Evolutionary conservation across 92 coral and sea anemone species (phyloP).

Genomic region (Zoanthus sociatus): DNA sequence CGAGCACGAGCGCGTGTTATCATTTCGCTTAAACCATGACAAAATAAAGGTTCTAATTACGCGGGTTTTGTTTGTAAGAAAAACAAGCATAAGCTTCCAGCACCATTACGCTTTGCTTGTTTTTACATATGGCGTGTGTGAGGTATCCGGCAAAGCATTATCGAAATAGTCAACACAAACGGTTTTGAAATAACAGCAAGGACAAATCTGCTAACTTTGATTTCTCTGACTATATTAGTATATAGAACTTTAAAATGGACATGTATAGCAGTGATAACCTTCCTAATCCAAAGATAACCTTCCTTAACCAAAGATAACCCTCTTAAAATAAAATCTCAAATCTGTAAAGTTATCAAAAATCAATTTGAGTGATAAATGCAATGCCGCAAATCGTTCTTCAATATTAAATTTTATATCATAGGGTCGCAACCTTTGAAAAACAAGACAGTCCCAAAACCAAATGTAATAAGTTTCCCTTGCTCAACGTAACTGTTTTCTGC

Average conservation of each 20-base stretch:
- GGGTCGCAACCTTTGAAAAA: slow-evolving; percentile 2
- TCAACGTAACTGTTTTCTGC: neutral
- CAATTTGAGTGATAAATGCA: slow-evolving; percentile 6
- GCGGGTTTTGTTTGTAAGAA: neutral
- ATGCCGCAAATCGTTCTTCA: neutral
- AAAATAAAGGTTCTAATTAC: neutral
- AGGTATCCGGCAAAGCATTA: neutral
- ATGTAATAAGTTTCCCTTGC: neutral
- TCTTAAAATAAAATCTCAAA: neutral
- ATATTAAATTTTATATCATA: neutral
- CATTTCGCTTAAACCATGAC: neutral
- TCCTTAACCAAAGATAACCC: neutral
- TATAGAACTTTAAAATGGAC: neutral
- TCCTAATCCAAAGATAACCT: neutral
- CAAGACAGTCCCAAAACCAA: neutral
- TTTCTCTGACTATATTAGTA: neutral
- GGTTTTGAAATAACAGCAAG: neutral
- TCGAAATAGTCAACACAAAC: neutral
- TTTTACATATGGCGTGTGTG: neutral
- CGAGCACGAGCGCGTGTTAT: neutral
- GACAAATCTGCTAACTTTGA: neutral
- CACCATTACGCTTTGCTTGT: neutral
- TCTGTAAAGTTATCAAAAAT: neutral
- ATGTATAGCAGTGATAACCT: neutral
- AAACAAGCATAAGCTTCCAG: neutral